Percentiles rank a stretch among this genome's conserved stretches.
Conservation (phyloP, 2,888 invertebrate genomes). For the Agrochola litura region DNA sequence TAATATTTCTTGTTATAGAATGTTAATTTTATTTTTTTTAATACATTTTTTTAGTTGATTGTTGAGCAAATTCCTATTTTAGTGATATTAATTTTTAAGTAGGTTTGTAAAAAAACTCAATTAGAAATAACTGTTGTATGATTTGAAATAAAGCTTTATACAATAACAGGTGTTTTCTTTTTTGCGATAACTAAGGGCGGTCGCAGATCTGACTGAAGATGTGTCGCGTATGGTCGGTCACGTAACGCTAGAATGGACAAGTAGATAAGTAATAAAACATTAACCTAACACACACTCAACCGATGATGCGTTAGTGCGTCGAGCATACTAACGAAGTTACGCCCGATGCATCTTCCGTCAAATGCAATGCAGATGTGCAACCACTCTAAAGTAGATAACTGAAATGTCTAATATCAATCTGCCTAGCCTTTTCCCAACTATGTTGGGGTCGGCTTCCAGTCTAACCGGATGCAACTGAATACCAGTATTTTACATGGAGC, state of each 20-base stretch:
- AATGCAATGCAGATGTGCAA: neutral
- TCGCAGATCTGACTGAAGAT: neutral
- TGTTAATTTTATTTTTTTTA: constrained; percentile 12
- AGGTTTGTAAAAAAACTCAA: constrained; percentile 23
- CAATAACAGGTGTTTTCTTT: constrained; percentile 25
- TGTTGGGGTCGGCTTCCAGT: too few species aligned
- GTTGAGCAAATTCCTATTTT: constrained; percentile 51
- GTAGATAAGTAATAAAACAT: neutral
- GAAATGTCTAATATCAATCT: constrained; percentile 25
- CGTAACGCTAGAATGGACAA: neutral
- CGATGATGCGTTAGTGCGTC: neutral
- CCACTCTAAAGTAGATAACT: neutral
- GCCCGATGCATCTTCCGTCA: neutral
- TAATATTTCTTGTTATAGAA: constrained; percentile 15
- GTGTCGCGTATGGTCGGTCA: neutral
- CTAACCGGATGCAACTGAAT: too few species aligned
- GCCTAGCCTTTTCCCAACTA: too few species aligned
- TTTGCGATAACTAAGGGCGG: neutral
- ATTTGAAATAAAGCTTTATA: constrained; percentile 60
- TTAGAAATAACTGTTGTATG: constrained; percentile 40
- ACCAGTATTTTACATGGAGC: too few species aligned
- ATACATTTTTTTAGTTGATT: constrained; percentile 21
- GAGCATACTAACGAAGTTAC: neutral
- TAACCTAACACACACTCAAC: neutral
- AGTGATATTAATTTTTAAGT: constrained; percentile 57